Base-by-base conservation (phyloP, 2,888 invertebrate genomes). In the Caenorhabditis plicata region DNA sequence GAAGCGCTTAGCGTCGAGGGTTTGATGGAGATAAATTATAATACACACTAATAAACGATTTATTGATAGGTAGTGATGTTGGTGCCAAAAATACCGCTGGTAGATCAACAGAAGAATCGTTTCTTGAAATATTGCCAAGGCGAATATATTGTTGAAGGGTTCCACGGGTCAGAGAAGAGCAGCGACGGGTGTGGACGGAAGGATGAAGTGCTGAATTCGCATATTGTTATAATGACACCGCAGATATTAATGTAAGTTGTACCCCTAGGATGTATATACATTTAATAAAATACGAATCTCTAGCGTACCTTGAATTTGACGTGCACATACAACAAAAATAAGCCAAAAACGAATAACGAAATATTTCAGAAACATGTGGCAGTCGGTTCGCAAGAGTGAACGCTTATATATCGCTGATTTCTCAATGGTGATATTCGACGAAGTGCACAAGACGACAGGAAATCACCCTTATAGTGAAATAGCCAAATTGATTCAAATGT, bases 31-130 rank as follows among this genome's bases (percentile, higher is more conserved):
- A n/a, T n/a, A 36, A 44, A 26, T 36, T 35, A 20, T 26, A 41
- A 32, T 42, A 50, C 15, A 17, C 25, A 17, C 5, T 20, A 20
- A 38, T 27, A 22, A 22, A 26, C 11, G 38, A 27, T 29, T 42
- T 22, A 0, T 9, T 9, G 19, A 26, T 46, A 56, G 61, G 62
- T 66, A 4, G 49, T 68, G 4, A 63, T 78, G 63, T 43, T 78
- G 5, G 78, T 78, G 2, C 78, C 78, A 29, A 76, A 74, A 35
- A 72, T 78, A 46, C 77, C 78, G 2, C 65, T 78, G 11, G 78
- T 78, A 13, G 58, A 52, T 7, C 78, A 78, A 51, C 78, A 78
- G 46, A 46, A 54, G 13, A 35, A 49, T 2, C 54, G 61, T 11
- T 64, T 77, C 50, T 17, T 52, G n/a, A 47, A 56, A 41, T 73